Percentiles rank a stretch among this genome's conserved stretches.
phyloP scores from a whole-genome alignment of 2,113 vertebrate genomes.

The Zapornia atra region DNA sequence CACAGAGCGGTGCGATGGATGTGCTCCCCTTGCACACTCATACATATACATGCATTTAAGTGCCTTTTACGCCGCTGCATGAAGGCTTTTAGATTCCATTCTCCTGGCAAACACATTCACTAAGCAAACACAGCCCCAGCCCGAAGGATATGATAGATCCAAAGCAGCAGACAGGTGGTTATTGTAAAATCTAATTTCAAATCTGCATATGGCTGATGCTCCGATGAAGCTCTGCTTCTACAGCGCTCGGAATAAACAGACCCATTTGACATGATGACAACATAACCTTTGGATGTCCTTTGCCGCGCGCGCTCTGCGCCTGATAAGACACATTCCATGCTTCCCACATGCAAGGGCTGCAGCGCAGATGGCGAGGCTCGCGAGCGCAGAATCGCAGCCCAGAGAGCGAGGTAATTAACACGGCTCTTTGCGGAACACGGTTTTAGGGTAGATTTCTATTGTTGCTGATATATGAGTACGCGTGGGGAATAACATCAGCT shows the following conservation, averaged over 20 bases:
- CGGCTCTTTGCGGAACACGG: neutral
- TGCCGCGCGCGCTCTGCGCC: conserved; percentile 32
- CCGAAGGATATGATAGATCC: neutral
- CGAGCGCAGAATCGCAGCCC: neutral
- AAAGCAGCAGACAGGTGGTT: conserved; percentile 48
- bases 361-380: conserved; percentile 1
- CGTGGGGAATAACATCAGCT: neutral
- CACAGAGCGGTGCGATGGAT: neutral
- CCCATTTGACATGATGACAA: conserved; percentile 64
- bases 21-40: neutral
- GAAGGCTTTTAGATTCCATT: neutral
- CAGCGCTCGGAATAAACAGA: conserved; percentile 58
- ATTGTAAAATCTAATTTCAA: conserved; percentile 67
- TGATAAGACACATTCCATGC: conserved; percentile 47
- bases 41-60: neutral
- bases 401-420: conserved; percentile 17
- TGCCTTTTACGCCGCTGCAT: neutral
- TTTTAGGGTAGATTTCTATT: neutral
- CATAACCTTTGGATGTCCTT: conserved; percentile 65
- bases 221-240: conserved; percentile 55
- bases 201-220: conserved; percentile 61
- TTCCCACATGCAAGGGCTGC: conserved; percentile 35
- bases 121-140: neutral
- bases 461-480: neutral
- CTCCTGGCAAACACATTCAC: neutral